phyloP scores from a whole-genome alignment of 2,888 invertebrate genomes.

The Oxycera nigricornis region DNA sequence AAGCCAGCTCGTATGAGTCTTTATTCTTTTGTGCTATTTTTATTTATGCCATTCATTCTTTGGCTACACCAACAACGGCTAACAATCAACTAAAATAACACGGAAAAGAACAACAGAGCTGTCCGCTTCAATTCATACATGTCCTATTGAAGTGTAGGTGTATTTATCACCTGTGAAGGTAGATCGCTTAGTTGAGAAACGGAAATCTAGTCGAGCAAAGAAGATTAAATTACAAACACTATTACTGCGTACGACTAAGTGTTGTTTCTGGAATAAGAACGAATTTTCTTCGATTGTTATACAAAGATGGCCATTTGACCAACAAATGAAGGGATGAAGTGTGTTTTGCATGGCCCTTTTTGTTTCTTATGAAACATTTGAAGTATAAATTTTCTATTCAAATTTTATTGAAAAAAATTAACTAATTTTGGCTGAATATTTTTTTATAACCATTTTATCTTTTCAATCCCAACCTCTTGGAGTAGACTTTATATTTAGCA shows the following conservation, averaged over 20 bases:
- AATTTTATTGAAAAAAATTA: too few species aligned
- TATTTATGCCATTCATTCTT: background rate
- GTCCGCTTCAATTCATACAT: background rate
- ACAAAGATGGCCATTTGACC: too few species aligned
- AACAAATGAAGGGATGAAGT: too few species aligned
- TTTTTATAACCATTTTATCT: too few species aligned
- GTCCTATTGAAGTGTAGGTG: conserved; percentile 13
- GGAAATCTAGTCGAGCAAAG: conserved; percentile 46
- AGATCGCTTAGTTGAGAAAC: conserved; percentile 25
- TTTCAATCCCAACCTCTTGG: too few species aligned
- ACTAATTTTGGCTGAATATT: too few species aligned
- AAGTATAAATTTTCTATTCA: too few species aligned
- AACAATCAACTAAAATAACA: background rate
- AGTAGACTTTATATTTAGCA: too few species aligned
- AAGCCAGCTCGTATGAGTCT: too few species aligned
- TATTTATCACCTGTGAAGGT: conserved; percentile 39
- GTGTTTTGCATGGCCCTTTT: too few species aligned
- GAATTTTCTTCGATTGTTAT: too few species aligned
- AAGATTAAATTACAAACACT: conserved; percentile 42
- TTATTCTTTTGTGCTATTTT: background rate
- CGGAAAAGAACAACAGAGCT: background rate
- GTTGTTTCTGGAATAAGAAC: background rate
- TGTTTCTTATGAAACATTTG: too few species aligned
- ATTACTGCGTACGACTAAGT: background rate
- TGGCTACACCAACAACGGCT: background rate